Evolutionary conservation across 1,140 invertebrate genomes (phyloP).

Genomic region (Wiebesia pumilae): DNA sequence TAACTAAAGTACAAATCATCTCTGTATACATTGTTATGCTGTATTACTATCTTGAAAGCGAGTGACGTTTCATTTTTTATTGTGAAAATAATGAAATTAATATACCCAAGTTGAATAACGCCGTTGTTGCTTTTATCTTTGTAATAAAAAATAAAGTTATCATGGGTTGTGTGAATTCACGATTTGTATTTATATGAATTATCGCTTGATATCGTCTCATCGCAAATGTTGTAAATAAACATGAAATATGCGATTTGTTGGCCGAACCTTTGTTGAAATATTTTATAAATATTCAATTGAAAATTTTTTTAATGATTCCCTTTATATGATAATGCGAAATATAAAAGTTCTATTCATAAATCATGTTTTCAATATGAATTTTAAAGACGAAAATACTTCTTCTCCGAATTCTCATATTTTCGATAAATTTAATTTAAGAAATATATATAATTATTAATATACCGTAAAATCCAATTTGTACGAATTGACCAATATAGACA

Average conservation of each 20-base stretch:
- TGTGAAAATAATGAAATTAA: not conserved
- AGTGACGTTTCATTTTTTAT: not conserved
- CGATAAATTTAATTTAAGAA: not conserved
- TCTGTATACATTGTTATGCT: too few relatives aligned
- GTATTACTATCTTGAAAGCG: not conserved
- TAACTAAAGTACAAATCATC: not conserved
- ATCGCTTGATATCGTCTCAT: not conserved
- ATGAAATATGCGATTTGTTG: not conserved
- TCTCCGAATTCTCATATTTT: not conserved
- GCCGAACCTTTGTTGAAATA: not conserved
- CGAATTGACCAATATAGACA: not conserved
- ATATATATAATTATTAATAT: not conserved
- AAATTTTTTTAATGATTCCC: not conserved
- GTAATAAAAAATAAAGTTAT: not conserved
- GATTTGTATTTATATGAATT: not conserved
- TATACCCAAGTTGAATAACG: not conserved
- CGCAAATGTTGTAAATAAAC: not conserved
- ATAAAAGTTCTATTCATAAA: not conserved
- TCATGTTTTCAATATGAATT: not conserved
- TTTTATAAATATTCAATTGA: constrained; percentile 6
- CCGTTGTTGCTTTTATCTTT: not conserved
- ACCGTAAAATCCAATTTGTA: not conserved
- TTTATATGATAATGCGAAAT: constrained; percentile 2
- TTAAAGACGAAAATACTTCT: not conserved
- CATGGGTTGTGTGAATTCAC: not conserved